Percentiles rank a stretch among this genome's conserved stretches.
Conservation (phyloP, 2,113 vertebrate genomes). For the Chiloscyllium plagiosum region DNA sequence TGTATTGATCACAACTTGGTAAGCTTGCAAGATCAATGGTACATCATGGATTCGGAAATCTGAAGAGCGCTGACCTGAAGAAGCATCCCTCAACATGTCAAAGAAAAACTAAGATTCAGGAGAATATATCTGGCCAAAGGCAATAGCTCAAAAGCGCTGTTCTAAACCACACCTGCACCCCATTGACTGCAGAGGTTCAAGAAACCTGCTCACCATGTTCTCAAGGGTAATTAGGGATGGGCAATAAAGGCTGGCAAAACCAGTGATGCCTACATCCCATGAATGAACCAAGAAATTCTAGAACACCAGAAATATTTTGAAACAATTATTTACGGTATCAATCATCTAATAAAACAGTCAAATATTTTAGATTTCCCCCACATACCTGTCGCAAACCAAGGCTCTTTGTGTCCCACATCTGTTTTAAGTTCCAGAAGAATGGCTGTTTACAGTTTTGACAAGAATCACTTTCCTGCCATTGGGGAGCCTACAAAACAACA, state of each 20-base stretch:
- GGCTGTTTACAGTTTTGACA: slow-evolving; percentile 96
- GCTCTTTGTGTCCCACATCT: slow-evolving; percentile 97
- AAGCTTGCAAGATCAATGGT: background rate
- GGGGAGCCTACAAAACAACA: slow-evolving; percentile 70
- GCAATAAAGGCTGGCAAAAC: too few species aligned
- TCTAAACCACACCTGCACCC: background rate
- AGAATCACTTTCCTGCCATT: slow-evolving; percentile 92
- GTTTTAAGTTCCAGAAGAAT: slow-evolving; percentile 98
- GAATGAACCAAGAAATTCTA: too few species aligned
- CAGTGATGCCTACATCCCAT: too few species aligned
- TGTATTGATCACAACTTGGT: background rate
- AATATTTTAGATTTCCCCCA: background rate
- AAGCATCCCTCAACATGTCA: background rate
- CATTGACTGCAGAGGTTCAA: too few species aligned
- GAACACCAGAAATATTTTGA: background rate
- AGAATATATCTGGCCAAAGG: background rate
- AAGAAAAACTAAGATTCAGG: background rate
- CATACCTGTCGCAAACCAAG: slow-evolving; percentile 86
- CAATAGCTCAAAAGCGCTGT: background rate
- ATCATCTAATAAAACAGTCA: too few species aligned
- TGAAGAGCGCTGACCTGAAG: background rate
- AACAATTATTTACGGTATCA: too few species aligned
- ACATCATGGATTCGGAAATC: background rate
- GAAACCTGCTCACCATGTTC: too few species aligned
- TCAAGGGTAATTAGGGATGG: too few species aligned